These are phyloP conservation scores for Poicephalus gulielmi DNA, from an alignment of 2,113 vertebrate genomes.

Conservation along the genomic window DNA sequence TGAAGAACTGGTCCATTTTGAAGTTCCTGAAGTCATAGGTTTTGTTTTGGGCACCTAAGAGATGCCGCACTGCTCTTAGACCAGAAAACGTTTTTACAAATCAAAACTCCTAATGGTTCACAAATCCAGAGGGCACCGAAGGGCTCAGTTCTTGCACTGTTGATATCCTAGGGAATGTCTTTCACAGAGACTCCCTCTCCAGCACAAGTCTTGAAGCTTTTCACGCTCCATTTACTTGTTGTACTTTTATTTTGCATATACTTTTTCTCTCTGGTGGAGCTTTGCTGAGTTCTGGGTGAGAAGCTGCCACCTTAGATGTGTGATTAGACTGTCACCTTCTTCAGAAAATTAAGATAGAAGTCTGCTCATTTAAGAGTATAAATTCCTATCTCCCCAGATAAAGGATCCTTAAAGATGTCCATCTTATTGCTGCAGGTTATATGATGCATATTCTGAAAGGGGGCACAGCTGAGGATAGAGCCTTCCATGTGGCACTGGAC, in stretches of 20 bases:
- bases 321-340: background rate
- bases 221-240: background rate
- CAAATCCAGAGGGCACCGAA: background rate
- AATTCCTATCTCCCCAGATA: background rate
- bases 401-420: background rate
- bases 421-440: background rate
- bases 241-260: background rate
- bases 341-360: background rate
- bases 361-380: background rate
- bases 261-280: background rate
- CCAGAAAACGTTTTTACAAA: background rate
- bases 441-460: background rate
- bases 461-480: background rate
- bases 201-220: background rate
- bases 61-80: background rate
- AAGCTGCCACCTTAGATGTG: background rate
- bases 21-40: background rate
- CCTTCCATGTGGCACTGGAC: background rate
- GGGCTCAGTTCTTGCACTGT: background rate
- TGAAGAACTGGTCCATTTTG: background rate
- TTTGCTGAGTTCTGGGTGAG: constrained; percentile 20
- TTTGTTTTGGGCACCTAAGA: rapidly evolving
- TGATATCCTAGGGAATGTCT: background rate
- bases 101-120: background rate
- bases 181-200: background rate